Base-by-base conservation (phyloP, 2,113 vertebrate genomes). In the Steatornis caripensis region DNA sequence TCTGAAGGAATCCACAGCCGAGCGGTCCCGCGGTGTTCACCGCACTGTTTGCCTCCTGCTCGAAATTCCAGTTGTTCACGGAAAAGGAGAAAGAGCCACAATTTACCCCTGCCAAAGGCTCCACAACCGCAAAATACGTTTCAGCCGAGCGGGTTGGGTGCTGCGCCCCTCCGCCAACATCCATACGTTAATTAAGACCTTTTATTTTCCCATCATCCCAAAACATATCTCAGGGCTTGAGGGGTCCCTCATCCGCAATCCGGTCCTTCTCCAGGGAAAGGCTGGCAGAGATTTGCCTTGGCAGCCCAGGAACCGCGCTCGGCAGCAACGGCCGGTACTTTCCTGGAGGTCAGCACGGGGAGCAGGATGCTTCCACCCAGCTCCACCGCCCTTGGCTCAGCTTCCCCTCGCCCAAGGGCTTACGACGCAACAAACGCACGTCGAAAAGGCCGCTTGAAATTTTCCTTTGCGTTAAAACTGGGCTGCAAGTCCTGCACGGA, bases 141-240 rank as follows among this genome's bases (percentile, higher is more conserved):
- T 60, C 8, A 69, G 89, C 48, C 0, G 1, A 77, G n/a, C 0
- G 0, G n/a, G 46, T 21, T 0, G 0, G 34, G 39, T 48, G 54
- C 23, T 48, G 49, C 7, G 7, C 2, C 69, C 14, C 18, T 62
- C 9, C 15, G 24, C 7, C 29, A 66, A 39, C 45, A 46, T 3
- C 61, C 8, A 1, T 1, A 19, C 10, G 0, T 74, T 62, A 34
- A 46, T 75, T 21, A 57, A 9, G 37, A 72, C 4, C 48, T 57
- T 32, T 6, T 86, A n/a, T 41, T 27, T 64, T 21, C 6, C 13
- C 13, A 9, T 24, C 57, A 68, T 9, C 41, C 21, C 29, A 65
- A 84, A 84, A 41, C 4, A 12, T 15, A 55, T 19, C 32, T 45
- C 1, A 0, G 34, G 14, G 46, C 7, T 75, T 12, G 20, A 49